Percentiles rank a stretch among this genome's conserved stretches.
Evolutionary conservation across 2,113 vertebrate genomes (phyloP).

Genomic region (Plestiodon gilberti): DNA sequence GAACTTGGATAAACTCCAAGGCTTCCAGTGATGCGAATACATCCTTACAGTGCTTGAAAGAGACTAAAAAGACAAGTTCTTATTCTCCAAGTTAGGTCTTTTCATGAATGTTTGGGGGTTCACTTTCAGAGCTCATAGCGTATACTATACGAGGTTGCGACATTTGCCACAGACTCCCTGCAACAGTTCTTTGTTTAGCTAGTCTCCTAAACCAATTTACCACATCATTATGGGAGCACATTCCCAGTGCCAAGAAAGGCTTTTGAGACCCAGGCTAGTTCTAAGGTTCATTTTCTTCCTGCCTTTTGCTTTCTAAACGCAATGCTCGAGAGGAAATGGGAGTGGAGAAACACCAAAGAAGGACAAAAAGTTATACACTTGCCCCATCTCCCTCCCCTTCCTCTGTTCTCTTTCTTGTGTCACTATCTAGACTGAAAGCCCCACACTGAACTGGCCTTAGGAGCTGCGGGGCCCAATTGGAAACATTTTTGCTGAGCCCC

Average conservation of each 20-base stretch:
- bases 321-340: neutral
- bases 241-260: slow-evolving; percentile 40
- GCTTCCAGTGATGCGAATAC: slow-evolving; percentile 22
- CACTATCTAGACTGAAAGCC: too few relatives aligned
- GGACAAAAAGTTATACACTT: neutral
- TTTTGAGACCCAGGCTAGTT: slow-evolving; percentile 40
- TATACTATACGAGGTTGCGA: neutral
- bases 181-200: slow-evolving; percentile 14
- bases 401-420: too few relatives aligned
- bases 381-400: too few relatives aligned
- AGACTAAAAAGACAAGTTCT: neutral
- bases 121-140: neutral
- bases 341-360: neutral
- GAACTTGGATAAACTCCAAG: slow-evolving; percentile 33
- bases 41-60: neutral
- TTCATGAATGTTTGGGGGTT: neutral
- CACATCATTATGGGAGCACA: slow-evolving; percentile 45
- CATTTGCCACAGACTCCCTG: slow-evolving; percentile 35
- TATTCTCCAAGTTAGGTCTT: neutral
- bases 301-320: neutral
- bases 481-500: too few relatives aligned
- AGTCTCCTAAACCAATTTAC: slow-evolving; percentile 50
- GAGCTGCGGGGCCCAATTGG: too few relatives aligned
- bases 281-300: slow-evolving; percentile 12
- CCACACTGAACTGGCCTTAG: too few relatives aligned